phyloP scores from a whole-genome alignment of 2,888 invertebrate genomes.

The Campoplex nolae region DNA sequence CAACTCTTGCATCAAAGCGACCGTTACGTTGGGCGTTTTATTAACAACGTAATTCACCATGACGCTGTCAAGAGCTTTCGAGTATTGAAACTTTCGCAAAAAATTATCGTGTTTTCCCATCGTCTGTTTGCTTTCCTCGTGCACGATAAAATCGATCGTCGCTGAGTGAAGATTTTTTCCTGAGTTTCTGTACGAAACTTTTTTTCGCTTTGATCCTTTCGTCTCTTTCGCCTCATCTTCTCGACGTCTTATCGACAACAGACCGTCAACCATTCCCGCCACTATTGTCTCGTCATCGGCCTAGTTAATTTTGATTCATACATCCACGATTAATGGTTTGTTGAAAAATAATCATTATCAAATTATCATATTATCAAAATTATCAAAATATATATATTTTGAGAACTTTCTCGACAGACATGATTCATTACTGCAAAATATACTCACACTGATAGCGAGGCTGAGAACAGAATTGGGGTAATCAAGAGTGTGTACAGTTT shows the following conservation, averaged over 20 bases:
- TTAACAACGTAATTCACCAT: conserved; percentile 87
- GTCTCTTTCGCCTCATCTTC: conserved; percentile 86
- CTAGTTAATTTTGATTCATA: conserved; percentile 76
- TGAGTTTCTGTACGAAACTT: conserved; percentile 86
- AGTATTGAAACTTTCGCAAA: conserved; percentile 92
- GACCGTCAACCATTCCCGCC: conserved; percentile 96
- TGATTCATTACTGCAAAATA: not conserved
- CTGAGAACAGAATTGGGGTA: conserved; percentile 96
- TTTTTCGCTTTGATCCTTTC: conserved; percentile 83
- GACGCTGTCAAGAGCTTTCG: conserved; percentile 91
- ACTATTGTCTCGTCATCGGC: conserved; percentile 93
- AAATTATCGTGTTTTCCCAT: conserved; percentile 89
- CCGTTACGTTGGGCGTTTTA: conserved; percentile 91
- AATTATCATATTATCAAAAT: no score
- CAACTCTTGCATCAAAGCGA: conserved; percentile 94
- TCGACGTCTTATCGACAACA: conserved; percentile 93
- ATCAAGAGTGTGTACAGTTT: conserved; percentile 94
- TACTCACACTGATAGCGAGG: conserved; percentile 89
- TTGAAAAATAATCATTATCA: not conserved
- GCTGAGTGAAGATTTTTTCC: conserved; percentile 79
- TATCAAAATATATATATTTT: no score
- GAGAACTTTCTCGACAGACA: conserved; percentile 49
- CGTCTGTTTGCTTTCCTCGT: conserved; percentile 82
- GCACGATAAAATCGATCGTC: conserved; percentile 86
- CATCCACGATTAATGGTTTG: not conserved